Conservation (phyloP, 2,797 vertebrate species). For the Gallinago nigripennis region DNA sequence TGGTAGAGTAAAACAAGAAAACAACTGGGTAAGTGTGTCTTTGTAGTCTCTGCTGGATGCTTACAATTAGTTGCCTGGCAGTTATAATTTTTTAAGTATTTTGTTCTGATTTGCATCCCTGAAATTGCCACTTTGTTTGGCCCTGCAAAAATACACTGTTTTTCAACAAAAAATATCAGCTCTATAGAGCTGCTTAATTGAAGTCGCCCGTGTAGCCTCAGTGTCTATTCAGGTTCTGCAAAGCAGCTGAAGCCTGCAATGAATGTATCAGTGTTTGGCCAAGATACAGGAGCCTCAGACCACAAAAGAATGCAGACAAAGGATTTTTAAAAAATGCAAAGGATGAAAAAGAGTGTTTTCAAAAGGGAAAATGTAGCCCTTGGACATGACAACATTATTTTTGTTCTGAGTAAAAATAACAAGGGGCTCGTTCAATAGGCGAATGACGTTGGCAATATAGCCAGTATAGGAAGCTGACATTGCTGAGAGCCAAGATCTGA, state of each 20-base stretch:
- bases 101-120: conserved; percentile 23
- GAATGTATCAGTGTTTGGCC: conserved; percentile 53
- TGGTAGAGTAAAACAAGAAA: not conserved
- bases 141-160: conserved; percentile 42
- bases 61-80: not conserved
- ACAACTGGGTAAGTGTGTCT: not conserved
- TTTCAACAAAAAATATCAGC: conserved; percentile 49
- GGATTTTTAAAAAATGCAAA: conserved; percentile 25
- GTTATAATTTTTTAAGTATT: conserved; percentile 41
- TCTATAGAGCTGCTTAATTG: conserved; percentile 38
- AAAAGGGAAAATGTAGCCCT: conserved; percentile 32
- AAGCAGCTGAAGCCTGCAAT: conserved; percentile 57
- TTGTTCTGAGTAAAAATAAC: conserved; percentile 39
- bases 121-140: conserved; percentile 41
- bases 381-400: conserved; percentile 55
- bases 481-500: conserved; percentile 24
- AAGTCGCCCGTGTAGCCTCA: not conserved
- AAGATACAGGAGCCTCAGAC: conserved; percentile 39
- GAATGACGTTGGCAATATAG: not conserved
- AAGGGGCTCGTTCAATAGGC: not conserved
- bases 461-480: conserved; percentile 5
- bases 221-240: conserved; percentile 51
- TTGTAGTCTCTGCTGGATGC: not conserved
- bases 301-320: conserved; percentile 59
- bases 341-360: conserved; percentile 35